These are phyloP conservation scores for Lagenorhynchus albirostris DNA, from an alignment of 2,113 vertebrate genomes.

Conservation along the genomic window DNA sequence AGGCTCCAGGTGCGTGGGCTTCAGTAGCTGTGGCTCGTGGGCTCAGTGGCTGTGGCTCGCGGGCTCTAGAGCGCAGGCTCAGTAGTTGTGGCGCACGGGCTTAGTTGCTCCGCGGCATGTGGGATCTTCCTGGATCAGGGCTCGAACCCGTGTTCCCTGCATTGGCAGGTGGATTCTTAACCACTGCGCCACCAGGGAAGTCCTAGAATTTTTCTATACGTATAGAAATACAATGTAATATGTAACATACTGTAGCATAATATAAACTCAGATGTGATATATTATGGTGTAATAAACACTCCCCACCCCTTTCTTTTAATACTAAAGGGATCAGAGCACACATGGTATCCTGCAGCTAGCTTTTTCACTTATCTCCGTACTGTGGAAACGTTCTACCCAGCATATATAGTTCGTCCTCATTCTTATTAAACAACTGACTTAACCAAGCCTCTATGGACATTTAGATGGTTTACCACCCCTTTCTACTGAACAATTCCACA, in stretches of 20 bases:
- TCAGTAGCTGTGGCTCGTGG: too few species aligned
- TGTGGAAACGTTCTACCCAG: neutral
- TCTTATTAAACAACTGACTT: neutral
- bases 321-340: neutral
- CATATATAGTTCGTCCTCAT: neutral
- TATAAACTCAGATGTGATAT: neutral
- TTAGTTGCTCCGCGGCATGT: too few species aligned
- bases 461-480: neutral
- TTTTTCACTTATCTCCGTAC: neutral
- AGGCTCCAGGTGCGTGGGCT: too few species aligned
- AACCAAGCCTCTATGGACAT: neutral
- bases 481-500: neutral
- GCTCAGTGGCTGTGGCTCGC: too few species aligned
- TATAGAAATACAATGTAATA: neutral
- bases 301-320: neutral
- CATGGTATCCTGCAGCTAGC: fast-evolving
- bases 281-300: neutral
- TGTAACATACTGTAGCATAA: neutral
- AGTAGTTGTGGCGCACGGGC: too few species aligned
- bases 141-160: too few species aligned
- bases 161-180: too few species aligned
- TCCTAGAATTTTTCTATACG: neutral
- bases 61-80: too few species aligned
- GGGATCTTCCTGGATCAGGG: too few species aligned
- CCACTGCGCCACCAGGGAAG: too few species aligned